phyloP scores from a whole-genome alignment of 2,797 vertebrate genomes.

The Monodelphis domestica region DNA sequence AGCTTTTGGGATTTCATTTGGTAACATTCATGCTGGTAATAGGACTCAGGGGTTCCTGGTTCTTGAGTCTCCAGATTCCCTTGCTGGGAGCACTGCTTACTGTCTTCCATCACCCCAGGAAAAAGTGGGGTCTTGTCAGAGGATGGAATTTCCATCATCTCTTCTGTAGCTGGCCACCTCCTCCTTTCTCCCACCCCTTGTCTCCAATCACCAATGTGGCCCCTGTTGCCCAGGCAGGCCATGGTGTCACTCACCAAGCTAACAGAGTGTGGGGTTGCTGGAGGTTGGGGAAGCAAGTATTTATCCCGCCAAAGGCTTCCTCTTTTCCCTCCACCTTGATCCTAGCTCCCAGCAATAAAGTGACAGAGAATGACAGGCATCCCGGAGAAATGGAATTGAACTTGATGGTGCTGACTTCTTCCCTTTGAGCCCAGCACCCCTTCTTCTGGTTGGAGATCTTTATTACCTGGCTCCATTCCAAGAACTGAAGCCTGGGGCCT shows the following conservation, averaged over 20 bases:
- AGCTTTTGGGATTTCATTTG: background rate
- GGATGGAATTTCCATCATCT: fast-evolving
- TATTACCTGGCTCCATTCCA: background rate
- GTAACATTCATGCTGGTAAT: fast-evolving
- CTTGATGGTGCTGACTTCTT: background rate
- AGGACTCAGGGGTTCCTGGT: background rate
- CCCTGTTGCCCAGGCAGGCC: background rate
- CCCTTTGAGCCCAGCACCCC: background rate
- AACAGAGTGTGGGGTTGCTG: conserved; percentile 20
- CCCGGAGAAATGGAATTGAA: too few relatives aligned
- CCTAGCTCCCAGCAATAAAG: background rate
- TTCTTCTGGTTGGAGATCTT: background rate
- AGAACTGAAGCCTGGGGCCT: background rate
- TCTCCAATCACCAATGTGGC: background rate
- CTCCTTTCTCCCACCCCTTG: background rate
- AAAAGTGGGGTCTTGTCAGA: background rate
- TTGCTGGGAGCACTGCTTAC: fast-evolving
- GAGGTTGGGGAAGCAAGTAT: fast-evolving
- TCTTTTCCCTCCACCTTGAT: background rate
- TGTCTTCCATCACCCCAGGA: background rate
- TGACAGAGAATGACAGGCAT: background rate
- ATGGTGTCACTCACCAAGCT: background rate
- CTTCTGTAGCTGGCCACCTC: fast-evolving
- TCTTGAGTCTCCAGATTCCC: background rate
- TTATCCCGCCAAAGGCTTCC: background rate